Percentiles rank a stretch among this genome's conserved stretches.
phyloP scores from a whole-genome alignment of 2,113 vertebrate species.

The Chauna torquata region DNA sequence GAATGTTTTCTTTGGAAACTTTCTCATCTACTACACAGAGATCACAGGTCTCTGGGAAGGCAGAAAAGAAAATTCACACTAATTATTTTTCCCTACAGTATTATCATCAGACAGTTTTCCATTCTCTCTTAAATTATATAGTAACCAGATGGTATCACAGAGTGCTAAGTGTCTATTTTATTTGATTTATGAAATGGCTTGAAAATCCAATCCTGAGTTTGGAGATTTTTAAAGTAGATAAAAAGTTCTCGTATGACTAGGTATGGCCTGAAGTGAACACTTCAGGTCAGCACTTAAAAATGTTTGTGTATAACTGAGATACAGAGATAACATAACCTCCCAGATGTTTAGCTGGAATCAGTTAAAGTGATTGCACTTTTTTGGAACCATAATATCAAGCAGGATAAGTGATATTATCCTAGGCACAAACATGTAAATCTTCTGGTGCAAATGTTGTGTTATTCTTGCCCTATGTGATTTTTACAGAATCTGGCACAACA shows the following conservation, averaged over 20 bases:
- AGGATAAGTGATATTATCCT: background rate
- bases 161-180: background rate
- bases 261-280: background rate
- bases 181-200: background rate
- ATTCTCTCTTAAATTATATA: background rate
- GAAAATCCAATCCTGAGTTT: background rate
- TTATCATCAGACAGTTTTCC: background rate
- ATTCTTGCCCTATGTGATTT: background rate
- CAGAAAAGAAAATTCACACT: background rate
- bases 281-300: background rate
- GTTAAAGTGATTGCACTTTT: background rate
- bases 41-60: background rate
- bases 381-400: background rate
- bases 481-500: background rate
- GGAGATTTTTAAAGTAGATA: background rate
- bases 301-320: background rate
- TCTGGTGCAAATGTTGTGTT: background rate
- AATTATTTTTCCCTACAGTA: background rate
- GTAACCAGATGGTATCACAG: background rate
- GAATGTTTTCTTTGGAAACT: background rate
- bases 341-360: background rate
- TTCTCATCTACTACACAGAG: background rate
- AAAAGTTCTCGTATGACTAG: background rate
- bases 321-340: background rate
- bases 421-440: background rate